These are phyloP conservation scores for Oenanthe oenanthe DNA, from an alignment of 2,113 vertebrate genomes.

Conservation along the genomic window DNA sequence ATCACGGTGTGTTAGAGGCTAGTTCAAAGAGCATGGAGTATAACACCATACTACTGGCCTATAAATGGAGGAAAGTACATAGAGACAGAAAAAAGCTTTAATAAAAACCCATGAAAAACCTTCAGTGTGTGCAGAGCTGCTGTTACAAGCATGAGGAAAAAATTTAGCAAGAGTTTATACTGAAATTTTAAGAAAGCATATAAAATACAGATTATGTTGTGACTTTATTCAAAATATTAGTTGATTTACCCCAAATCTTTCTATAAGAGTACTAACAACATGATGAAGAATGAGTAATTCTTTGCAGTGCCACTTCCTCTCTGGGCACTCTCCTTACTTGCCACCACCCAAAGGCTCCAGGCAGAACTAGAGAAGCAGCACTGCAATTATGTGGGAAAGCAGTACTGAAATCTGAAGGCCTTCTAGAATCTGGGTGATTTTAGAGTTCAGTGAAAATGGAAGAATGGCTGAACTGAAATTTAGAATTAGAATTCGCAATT, in stretches of 20 bases:
- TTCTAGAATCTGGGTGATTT: background rate
- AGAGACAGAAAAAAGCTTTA: background rate
- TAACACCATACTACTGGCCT: background rate
- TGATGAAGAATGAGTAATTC: background rate
- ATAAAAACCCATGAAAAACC: background rate
- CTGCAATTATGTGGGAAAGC: background rate
- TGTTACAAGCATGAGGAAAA: background rate
- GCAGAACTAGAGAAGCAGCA: background rate
- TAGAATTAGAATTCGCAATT: background rate
- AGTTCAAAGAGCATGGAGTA: conserved; percentile 16
- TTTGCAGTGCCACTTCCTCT: background rate
- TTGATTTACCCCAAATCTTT: background rate
- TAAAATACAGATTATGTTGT: background rate
- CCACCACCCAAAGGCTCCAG: background rate
- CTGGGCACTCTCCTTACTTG: background rate
- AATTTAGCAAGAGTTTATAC: background rate
- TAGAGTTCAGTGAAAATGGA: background rate
- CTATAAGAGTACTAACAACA: background rate
- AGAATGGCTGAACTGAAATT: background rate
- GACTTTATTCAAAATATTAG: background rate
- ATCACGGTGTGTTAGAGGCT: background rate
- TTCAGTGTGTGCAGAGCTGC: background rate
- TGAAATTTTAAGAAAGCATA: background rate
- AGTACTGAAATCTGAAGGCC: background rate
- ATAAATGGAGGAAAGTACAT: background rate